These are phyloP conservation scores for Gadopsis marmoratus DNA, from an alignment of 2,797 vertebrate species.

Conservation along the genomic window DNA sequence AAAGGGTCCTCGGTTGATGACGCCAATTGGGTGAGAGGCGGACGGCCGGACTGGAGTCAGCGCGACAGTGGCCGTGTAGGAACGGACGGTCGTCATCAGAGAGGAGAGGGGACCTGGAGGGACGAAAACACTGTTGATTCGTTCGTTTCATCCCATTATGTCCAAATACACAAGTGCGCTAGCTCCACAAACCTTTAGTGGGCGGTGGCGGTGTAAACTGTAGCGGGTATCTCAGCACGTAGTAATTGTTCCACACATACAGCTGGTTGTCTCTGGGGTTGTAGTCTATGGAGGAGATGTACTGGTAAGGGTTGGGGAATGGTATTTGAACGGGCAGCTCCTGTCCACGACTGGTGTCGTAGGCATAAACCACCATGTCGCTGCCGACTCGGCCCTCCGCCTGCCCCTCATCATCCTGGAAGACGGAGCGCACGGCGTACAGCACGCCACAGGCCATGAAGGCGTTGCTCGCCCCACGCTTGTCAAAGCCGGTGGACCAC, in stretches of 20 bases:
- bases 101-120: constrained; percentile 82
- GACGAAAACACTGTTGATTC: background rate
- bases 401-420: constrained; percentile 93
- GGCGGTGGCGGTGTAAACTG: constrained; percentile 91
- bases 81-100: constrained; percentile 87
- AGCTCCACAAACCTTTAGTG: constrained; percentile 85
- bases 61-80: constrained; percentile 87
- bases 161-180: background rate
- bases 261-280: constrained; percentile 96
- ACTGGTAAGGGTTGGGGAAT: constrained; percentile 96
- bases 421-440: constrained; percentile 92
- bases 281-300: constrained; percentile 94
- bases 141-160: background rate
- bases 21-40: constrained; percentile 89
- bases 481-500: constrained; percentile 94
- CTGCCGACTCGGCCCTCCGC: constrained; percentile 90
- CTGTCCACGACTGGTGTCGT: constrained; percentile 91
- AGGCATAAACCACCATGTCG: constrained; percentile 92
- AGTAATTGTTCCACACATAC: constrained; percentile 97
- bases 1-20: constrained; percentile 89
- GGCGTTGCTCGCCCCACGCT: constrained; percentile 93
- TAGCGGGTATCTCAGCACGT: constrained; percentile 91
- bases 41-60: constrained; percentile 87
- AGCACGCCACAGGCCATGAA: constrained; percentile 96
- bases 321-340: constrained; percentile 88